phyloP scores from a whole-genome alignment of 2,888 invertebrate species.

The Pocota personata region DNA sequence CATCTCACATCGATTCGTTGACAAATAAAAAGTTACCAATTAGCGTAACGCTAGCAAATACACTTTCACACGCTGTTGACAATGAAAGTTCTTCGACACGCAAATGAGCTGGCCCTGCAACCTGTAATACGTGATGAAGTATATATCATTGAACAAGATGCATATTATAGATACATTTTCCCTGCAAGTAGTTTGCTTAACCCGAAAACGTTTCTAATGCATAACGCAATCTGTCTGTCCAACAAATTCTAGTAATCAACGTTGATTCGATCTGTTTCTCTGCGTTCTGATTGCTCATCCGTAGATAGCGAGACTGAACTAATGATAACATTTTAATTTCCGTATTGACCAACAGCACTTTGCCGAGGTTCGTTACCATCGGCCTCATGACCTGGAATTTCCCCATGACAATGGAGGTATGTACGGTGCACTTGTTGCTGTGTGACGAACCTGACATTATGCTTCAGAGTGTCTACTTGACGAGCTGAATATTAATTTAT shows the following conservation, averaged over 20 bases:
- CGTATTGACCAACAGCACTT: slow-evolving; percentile 3
- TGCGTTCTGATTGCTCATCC: slow-evolving; percentile 37
- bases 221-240: neutral
- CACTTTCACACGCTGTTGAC: slow-evolving; percentile 66
- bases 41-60: slow-evolving; percentile 54
- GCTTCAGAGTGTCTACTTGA: slow-evolving; percentile 16
- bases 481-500: slow-evolving; percentile 44
- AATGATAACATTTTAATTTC: slow-evolving; percentile 43
- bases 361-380: slow-evolving; percentile 16
- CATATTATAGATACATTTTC: neutral
- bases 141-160: neutral
- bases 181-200: neutral
- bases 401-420: neutral
- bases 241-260: slow-evolving; percentile 13
- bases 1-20: slow-evolving; percentile 35
- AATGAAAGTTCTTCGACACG: slow-evolving; percentile 56
- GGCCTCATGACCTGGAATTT: slow-evolving; percentile 45
- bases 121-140: neutral
- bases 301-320: slow-evolving; percentile 9
- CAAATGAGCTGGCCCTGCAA: neutral
- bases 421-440: slow-evolving; percentile 2
- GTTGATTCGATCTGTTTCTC: slow-evolving; percentile 33
- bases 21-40: slow-evolving; percentile 65
- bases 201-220: neutral
- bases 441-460: neutral